Evolutionary conservation across 2,113 vertebrate genomes (phyloP).

Genomic region (Dipodomys ordii): DNA sequence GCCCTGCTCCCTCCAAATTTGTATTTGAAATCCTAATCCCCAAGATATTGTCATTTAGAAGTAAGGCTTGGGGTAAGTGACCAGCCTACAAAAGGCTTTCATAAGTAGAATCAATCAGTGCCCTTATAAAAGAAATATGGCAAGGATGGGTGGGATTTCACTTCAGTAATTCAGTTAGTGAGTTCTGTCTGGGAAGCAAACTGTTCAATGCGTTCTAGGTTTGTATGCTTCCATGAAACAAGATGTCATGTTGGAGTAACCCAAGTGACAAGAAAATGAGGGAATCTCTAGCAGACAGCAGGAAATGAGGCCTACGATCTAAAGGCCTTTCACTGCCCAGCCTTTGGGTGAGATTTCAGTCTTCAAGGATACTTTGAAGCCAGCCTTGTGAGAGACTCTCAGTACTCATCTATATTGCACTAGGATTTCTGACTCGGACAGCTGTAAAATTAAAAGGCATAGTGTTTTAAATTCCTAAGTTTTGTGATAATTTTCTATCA

Average conservation of each 20-base stretch:
- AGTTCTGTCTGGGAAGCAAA: neutral
- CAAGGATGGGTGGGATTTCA: neutral
- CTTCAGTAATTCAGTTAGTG: neutral
- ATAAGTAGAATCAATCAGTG: neutral
- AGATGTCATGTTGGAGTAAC: neutral
- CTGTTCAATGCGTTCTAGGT: neutral
- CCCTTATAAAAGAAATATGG: neutral
- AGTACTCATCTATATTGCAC: neutral
- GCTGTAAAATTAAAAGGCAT: neutral
- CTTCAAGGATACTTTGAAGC: neutral
- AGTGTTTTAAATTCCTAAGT: neutral
- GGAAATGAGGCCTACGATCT: neutral
- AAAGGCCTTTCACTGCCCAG: neutral
- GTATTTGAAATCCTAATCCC: neutral
- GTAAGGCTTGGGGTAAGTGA: neutral
- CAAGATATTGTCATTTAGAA: neutral
- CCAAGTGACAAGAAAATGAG: neutral
- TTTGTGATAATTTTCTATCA: neutral
- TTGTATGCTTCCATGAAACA: neutral
- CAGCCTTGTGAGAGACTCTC: neutral
- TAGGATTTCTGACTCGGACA: neutral
- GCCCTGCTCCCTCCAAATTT: neutral
- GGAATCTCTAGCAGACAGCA: neutral
- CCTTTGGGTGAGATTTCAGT: neutral
- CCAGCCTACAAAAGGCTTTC: neutral